Evolutionary conservation across 1,140 invertebrate genomes (phyloP), one percentile per base, ranked within the genome.

Genomic region (Trichonephila clavipes): DNA sequence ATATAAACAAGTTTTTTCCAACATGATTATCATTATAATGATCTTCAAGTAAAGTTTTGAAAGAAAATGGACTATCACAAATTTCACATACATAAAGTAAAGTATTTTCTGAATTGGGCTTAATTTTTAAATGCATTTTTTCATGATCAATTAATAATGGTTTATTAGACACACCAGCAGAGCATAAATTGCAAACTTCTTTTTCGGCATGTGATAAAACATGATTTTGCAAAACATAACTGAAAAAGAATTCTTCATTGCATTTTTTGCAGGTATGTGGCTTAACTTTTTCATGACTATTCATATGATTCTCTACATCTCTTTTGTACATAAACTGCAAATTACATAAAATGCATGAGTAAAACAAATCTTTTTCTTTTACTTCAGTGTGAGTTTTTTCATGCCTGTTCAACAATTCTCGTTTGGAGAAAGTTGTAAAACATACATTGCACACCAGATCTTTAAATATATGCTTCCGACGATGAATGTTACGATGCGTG

Each of bases 261-360:
- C 59, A 88, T 16, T 40, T 40, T 44, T n/a, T 62, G 64, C 86
- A 64, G 19, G 19, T 21, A 64, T 88, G 28, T 18, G 61, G 86
- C 61, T 34, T 58, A 19, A 88, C 62, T 64, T 88, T 88, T 64
- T 88, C 86, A 64, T 88, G 86, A 40, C 16, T 21, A 64, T 88
- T 64, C 24, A 88, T 28, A 58, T 88, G 86, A 28, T 64, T 16
- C 40, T 88, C 86, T 58, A 88, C 21, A n/a, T 88, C 59, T n/a
- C 34, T 21, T 58, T 34, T 88, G 6, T 62, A 34, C 8, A 88
- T n/a, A 40, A 64, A 88, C 16, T 88, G 59, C 6, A 64, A 12
- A 44, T 88, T 28, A 40, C 86, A 88, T 6, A 88, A 10, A 10
- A 88, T 21, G 18, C 86, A 88, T 4, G 24, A n/a, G 16, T 88